phyloP scores from a whole-genome alignment of 2,888 invertebrate species.

The Perdita meconis region DNA sequence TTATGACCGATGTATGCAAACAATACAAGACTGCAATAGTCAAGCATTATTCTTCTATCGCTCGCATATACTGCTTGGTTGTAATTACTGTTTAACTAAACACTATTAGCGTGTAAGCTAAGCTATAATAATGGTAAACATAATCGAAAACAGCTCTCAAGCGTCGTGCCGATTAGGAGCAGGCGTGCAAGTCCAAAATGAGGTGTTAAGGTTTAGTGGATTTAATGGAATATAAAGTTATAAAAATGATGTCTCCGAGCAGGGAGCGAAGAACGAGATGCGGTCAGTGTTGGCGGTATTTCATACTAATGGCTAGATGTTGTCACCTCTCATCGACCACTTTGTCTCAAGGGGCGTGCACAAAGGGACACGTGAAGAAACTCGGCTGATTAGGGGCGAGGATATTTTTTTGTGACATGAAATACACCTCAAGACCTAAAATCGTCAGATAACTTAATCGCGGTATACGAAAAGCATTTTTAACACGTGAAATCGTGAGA shows the following conservation, averaged over 20 bases:
- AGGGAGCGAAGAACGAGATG: conserved; percentile 69
- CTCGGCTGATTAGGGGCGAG: not conserved
- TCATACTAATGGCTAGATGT: conserved; percentile 78
- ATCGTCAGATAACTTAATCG: conserved; percentile 38
- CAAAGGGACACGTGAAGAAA: conserved; percentile 19
- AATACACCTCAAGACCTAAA: not conserved
- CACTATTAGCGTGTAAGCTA: too few relatives aligned
- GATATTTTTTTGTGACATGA: conserved; percentile 43
- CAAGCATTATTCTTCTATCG: too few relatives aligned
- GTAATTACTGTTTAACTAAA: too few relatives aligned
- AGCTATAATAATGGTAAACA: too few relatives aligned
- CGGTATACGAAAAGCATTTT: conserved; percentile 18
- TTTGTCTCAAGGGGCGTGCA: conserved; percentile 68
- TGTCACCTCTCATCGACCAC: conserved; percentile 76
- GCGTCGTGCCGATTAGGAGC: not conserved
- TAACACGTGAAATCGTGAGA: not conserved
- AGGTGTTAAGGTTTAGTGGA: conserved; percentile 66
- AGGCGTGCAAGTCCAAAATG: not conserved
- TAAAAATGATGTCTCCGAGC: conserved; percentile 74
- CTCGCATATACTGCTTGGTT: too few relatives aligned
- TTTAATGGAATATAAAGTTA: conserved; percentile 76
- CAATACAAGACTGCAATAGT: too few relatives aligned
- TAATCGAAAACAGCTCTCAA: too few relatives aligned
- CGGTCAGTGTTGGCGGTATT: conserved; percentile 75
- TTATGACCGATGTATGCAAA: too few relatives aligned